Base-by-base conservation (phyloP, 2,113 vertebrate species). In the Toxostoma redivivum region DNA sequence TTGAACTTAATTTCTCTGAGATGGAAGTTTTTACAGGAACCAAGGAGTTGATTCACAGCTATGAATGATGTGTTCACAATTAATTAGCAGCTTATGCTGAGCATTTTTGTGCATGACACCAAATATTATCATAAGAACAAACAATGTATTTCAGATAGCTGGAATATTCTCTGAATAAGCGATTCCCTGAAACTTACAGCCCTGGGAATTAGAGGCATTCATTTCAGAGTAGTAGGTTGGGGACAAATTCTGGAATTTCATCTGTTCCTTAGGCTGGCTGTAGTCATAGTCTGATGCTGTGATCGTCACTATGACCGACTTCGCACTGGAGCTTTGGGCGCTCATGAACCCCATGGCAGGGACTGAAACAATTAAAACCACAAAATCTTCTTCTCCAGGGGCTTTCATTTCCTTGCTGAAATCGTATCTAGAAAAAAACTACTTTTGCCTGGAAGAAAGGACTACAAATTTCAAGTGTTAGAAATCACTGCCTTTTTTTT, bases 1-100 rank as follows among this genome's bases (percentile, higher is more conserved):
- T 64, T 86, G 64, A 94, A 81, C 60, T 81, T 64, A 54, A 86
- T 90, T 86, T 95, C 79, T 71, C 53, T 74, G 33, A 71, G 50
- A 45, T 64, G 10, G 38, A 93, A 73, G 48, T 73, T 90, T 30
- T 78, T 86, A 86, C 28, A 35, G 65, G 64, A 60, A 71, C 44
- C 12, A 45, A 81, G 47, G 64, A 54, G 47, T 14, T 3, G 5
- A 56, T 81, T 95, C 57, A 38, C 65, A 81, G 51, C 76, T 90
- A 21, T 38, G 54, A 93, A n/a, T 37, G 27, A 76, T 44, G 18
- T 33, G 31, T 42, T 90, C 3, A 2, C 37, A 93, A 88, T 86
- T 77, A 86, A 88, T 88, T 90, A 88, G 38, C 22, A 71, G 72
- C n/a, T 90, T 90, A 73, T 33, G n/a, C 56, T 16, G 42, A 47